Evolutionary conservation across 1,140 invertebrate genomes (phyloP), one percentile per base, ranked within the genome.

Genomic region (Agrilus planipennis): DNA sequence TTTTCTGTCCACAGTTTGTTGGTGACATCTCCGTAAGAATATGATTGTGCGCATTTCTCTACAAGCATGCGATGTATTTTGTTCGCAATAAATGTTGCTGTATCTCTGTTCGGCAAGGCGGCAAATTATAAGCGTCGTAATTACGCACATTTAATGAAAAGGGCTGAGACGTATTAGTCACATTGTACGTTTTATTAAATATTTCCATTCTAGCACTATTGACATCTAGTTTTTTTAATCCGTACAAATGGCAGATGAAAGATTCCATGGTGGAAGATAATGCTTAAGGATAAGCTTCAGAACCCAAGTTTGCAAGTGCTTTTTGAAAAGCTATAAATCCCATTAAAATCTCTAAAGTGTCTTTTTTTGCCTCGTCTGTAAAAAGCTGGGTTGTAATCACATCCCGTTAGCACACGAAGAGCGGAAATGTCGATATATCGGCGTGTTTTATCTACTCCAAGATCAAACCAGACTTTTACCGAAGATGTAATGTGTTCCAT

Each of bases 321-420:
- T 42, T 3, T 17, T 40, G 45, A 52, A 40, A 58, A n/a, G 41
- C 29, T 29, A 2, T 16, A 40, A 4, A 44, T 28, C 45, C 44
- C 30, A 29, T 21, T 6, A 53, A 41, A n/a, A 55, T 43, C 21
- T 45, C 38, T 21, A 50, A 52, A 23, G 54, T n/a, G 52, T 34
- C 41, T 47, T 41, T 38, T 10, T 49, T 57, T 57, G 6, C 53
- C 54, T 51, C 52, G 55, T 11, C 41, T 48, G 10, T 45, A 52
- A 34, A 57, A 60, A 9, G 53, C 47, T 21, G 60, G 60, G 46
- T 63, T 64, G 40, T 50, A 64, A 41, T 64, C 62, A 46, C 62
- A 64, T 20, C 62, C 60, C 9, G 58, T 64, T 0, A 64, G 42
- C 10, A 61, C 60, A 49, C 64, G 62, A 31, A 63, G 57, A 29